Base-by-base conservation (phyloP, 2,888 invertebrate genomes). In the Tholera decimalis region DNA sequence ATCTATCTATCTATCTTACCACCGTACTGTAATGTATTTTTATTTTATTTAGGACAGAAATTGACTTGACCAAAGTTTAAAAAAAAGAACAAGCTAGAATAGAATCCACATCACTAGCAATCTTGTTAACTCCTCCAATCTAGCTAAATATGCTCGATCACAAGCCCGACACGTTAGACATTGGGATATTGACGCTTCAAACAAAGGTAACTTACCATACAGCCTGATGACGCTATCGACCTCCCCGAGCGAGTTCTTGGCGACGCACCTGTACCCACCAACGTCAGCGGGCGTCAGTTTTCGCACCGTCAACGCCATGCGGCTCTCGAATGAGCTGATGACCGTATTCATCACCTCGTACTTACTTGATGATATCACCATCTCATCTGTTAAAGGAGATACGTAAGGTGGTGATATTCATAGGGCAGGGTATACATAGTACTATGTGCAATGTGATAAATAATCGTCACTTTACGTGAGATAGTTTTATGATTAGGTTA, bases 221-320 rank as follows among this genome's bases (percentile, higher is more conserved):
- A 98, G 95, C 77, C 98, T 96, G 85, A 98, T 98, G 86, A 97
- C 97, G 92, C 98, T 98, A 88, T 98, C 98, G 22, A 98, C 98
- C 90, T 98, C 98, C 1, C 98, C 98, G 3, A 98, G 96, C 0
- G 98, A 98, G 92, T 98, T 98, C 90, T 98, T 98, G 33, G 98
- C 98, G 66, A 98, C 97, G 89, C 98, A 98, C 56, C 97, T 96
- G 93, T 98, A 98, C 0, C 97, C 97, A 28, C 98, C 98, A 9
- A 97, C 96, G 87, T 98, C 98, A 37, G 96, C 96, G 65, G 96
- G 95, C 73, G 97, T 97, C 78, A 98, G 96, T 82, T 96, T 96
- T 49, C 97, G 96, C 76, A 98, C 97, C 56, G 97, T 97, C 84
- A 98, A 96, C 50, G 96, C 96, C 98, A 98, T 98, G 82, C 97